Evolutionary conservation across 2,888 invertebrate genomes (phyloP), one percentile per base, ranked within the genome.

Genomic region (Corythucha ciliata): DNA sequence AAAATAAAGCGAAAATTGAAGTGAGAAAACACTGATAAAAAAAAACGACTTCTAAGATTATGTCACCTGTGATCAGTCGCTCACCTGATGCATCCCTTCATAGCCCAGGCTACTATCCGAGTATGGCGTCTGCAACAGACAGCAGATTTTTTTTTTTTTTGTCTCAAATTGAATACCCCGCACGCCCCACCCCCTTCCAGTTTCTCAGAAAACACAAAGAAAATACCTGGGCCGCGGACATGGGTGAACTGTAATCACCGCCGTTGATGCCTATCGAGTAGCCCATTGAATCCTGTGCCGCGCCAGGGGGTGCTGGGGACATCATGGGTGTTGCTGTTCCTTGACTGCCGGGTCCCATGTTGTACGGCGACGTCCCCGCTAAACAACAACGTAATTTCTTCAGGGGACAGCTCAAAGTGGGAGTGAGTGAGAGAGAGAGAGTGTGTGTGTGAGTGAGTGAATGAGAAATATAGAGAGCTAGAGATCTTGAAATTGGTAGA

Each of bases 281-380:
- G 57, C 89, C 89, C 80, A 90, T 88, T 64, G 87, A 86, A 73
- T 91, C 90, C 74, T 89, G 89, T 18, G 72, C 72, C 22, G 55
- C 55, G 41, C 71, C 72, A 54, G 86, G 81, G 56, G 87, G 87
- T 65, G 89, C 90, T 61, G 91, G 91, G 54, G 89, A 90, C 89
- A 92, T 90, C 86, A 91, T 88, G 52, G 90, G 91, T 62, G 90
- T 90, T 55, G 90, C 86, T 54, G 89, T 87, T 64, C 90, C 90
- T 64, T 85, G 85, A 61, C 88, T 87, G 60, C 83, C 83, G 63
- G 84, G 84, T 55, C 73, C 75, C 84, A 87, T 83, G 61, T 83
- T 86, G 75, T 87, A 87, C 62, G 86, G 86, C 60, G 86, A 86
- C 62, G 86, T 85, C 69, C 81, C 82, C 73, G 78, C 50, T 56